Evolutionary conservation across 2,113 vertebrate species (phyloP), one percentile per base, ranked within the genome.

Genomic region (Microtus ochrogaster): DNA sequence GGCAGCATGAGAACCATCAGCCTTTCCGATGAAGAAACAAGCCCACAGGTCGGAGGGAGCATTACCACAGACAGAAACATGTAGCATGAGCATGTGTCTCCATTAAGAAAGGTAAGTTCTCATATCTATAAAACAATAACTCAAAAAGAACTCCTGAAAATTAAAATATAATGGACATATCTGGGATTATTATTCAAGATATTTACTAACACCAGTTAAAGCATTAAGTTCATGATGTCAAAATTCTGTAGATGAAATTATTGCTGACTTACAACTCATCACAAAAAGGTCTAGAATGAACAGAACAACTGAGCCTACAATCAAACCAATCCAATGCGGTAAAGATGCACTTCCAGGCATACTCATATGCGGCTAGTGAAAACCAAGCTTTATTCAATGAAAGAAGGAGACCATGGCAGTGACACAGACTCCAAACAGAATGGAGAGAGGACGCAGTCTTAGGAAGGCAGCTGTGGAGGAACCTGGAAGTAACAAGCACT

Each of bases 171-270:
- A 77, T 65, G 7, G 58, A 49, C 55, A 81, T 44, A 88, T 89
- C 36, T 63, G 72, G 12, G 17, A 89, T 77, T 61, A 88, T 47
- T 89, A 90, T 22, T 87, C 33, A 91, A 88, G 79, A 17, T 55
- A 96, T 94, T 63, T 84, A 90, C 16, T 61, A 81, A 4, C 21
- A 94, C 66, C 21, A 96, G 30, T 33, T 84, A 52, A 90, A 95
- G 66, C 22, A 89, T 9, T 55, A 13, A 92, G 92, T 63, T 84
- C 87, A 94, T 49, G 26, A 26, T 66, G 61, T 94, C 68, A 77
- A 81, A 94, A 49, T 66, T 39, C 58, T 78, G 5, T 39, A 30
- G 89, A 79, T 24, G 41, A 79, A 94, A 82, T 90, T 39, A 91
- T 58, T 91, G 66, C 24, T 49, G 24, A 68, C 22, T 52, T 72